Percentiles rank a stretch among this genome's conserved stretches.
phyloP scores from a whole-genome alignment of 2,113 vertebrate species.

The Psittacula cyanocephala region DNA sequence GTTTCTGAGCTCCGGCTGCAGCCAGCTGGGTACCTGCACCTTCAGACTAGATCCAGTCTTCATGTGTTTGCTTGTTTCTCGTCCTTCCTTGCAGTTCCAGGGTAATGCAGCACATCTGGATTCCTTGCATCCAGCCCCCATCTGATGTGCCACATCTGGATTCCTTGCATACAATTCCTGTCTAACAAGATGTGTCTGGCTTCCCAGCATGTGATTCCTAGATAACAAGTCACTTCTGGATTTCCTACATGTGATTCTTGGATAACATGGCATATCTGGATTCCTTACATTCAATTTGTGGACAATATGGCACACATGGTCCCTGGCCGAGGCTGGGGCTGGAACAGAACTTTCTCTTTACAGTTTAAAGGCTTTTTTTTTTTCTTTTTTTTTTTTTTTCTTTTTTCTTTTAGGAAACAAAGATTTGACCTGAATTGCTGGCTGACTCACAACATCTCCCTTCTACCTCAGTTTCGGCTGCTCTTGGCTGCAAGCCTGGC shows the following conservation, averaged over 20 bases:
- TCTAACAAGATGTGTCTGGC: slow-evolving; percentile 48
- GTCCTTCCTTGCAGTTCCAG: not conserved
- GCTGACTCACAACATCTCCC: slow-evolving; percentile 52
- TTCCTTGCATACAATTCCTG: slow-evolving; percentile 31
- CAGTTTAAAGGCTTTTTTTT: slow-evolving; percentile 29
- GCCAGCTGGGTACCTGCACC: not conserved
- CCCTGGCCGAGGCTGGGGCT: not conserved
- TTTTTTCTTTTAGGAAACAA: slow-evolving; percentile 27
- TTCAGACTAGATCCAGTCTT: not conserved
- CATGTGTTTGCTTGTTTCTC: not conserved
- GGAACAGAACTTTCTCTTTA: slow-evolving; percentile 53
- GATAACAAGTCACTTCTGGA: slow-evolving; percentile 66
- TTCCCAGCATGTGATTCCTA: slow-evolving; percentile 55
- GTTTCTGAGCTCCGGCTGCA: not conserved
- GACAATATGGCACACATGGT: slow-evolving; percentile 25
- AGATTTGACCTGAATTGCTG: slow-evolving; percentile 64
- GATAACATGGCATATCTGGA: slow-evolving; percentile 61
- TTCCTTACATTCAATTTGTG: slow-evolving; percentile 66
- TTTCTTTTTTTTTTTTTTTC: slow-evolving; percentile 8
- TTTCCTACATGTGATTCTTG: slow-evolving; percentile 69
- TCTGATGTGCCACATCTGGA: slow-evolving; percentile 53
- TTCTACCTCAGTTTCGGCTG: slow-evolving; percentile 64
- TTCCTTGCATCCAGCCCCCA: not conserved
- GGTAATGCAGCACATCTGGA: slow-evolving; percentile 5
- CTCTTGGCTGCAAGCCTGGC: slow-evolving; percentile 64